Evolutionary conservation across 64 coral and sea anemone genomes (phyloP), one percentile per base, ranked within the genome.

Genomic region (Anthopleura sola): DNA sequence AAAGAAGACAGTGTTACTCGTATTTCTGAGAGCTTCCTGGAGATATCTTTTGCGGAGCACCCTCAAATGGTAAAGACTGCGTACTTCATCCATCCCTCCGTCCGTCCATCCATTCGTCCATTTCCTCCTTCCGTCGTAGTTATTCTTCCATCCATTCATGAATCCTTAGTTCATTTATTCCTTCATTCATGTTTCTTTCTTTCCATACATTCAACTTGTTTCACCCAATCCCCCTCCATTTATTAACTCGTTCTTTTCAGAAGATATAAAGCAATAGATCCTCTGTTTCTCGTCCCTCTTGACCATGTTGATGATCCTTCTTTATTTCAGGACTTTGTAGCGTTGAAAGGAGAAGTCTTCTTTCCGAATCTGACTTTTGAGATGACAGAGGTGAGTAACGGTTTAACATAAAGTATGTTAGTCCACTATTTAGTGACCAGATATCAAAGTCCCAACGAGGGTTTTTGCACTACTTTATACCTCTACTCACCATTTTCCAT

Each of bases 301-400:
- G 2, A 17, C 2, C 50, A 53, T 53, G 50, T 53, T 53, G 50
- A 53, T 44, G 0, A 53, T 53, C 50, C 10, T 82, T 68, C 8
- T 75, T 84, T 49, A 14, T 49, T 95, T 3, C 50, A 99, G 97
- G 97, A 99, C 58, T 95, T 89, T 32, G 86, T 99, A 8, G 88
- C 86, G 24, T 78, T 99, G 33, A 99, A 89, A 92, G 97, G 97
- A 24, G 97, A 94, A 23, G 97, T 99, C 24, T 99, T 95, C 60
- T 99, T 95, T 50, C 97, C 97, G 15, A 99, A 99, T 92, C 85
- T 99, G 2, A 99, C 93, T 7, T 99, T 99, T 95, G 97, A 99
- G 79, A 87, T 80, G 74, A 82, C 91, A 47, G 91, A 99, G 87
- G 97, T 99, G 90, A 23, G 78, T 79, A 18, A 36, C 1, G 9